A percentile compares a stretch with the other conserved stretches of the same genome.
phyloP scores from a whole-genome alignment of 2,113 vertebrate genomes.

The Alligator mississippiensis region DNA sequence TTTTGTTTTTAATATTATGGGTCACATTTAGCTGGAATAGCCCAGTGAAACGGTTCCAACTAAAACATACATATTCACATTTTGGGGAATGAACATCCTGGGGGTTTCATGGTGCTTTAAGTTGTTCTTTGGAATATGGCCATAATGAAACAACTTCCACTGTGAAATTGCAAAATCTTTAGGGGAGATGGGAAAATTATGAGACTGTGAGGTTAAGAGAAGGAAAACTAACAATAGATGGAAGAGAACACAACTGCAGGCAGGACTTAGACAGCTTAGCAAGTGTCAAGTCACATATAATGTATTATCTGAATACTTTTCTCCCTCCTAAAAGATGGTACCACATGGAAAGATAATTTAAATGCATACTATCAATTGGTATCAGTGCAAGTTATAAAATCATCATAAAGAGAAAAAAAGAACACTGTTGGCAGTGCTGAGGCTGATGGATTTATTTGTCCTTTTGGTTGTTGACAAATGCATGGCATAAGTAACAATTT shows the following conservation, averaged over 20 bases:
- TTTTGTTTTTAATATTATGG: background rate
- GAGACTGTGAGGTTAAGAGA: background rate
- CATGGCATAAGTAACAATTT: no score
- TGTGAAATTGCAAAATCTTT: background rate
- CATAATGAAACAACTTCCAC: slow-evolving; percentile 4
- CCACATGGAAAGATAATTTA: background rate
- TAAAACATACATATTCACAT: slow-evolving; percentile 25
- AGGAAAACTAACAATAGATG: rapidly evolving
- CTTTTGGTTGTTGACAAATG: background rate
- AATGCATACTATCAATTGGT: no score
- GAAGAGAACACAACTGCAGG: rapidly evolving
- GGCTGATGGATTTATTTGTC: background rate
- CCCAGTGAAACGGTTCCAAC: slow-evolving; percentile 9
- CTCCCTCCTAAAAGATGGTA: background rate
- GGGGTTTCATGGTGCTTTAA: background rate
- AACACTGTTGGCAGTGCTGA: background rate
- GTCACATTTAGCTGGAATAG: background rate
- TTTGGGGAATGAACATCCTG: background rate
- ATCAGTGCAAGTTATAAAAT: background rate
- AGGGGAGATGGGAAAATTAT: background rate
- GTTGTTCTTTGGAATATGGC: slow-evolving; percentile 15
- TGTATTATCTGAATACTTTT: rapidly evolving
- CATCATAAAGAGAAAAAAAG: background rate
- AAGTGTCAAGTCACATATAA: background rate
- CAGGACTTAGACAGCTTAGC: background rate